Conservation (phyloP, 2,888 invertebrate genomes). For the Harpagoxenus sublaevis region DNA sequence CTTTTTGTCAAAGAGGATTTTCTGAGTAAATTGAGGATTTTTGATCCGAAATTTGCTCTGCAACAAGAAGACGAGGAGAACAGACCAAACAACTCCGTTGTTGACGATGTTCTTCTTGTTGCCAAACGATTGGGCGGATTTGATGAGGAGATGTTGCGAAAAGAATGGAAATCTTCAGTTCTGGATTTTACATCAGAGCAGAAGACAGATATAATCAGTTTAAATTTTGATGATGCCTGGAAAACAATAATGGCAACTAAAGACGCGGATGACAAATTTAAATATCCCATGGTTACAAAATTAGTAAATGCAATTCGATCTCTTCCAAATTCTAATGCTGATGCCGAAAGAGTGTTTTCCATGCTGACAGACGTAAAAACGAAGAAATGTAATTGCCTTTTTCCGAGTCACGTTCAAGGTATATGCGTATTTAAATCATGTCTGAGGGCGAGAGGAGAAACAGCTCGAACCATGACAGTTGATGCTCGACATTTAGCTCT, state of each 20-base stretch:
- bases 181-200: neutral
- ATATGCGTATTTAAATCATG: neutral
- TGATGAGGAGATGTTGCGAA: neutral
- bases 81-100: neutral
- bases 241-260: too few relatives aligned
- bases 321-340: neutral
- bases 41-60: neutral
- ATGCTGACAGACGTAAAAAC: neutral
- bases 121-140: neutral
- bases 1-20: neutral
- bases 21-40: neutral
- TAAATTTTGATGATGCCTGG: too few relatives aligned
- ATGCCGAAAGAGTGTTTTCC: neutral
- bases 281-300: neutral
- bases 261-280: too few relatives aligned
- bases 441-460: slow-evolving; percentile 6
- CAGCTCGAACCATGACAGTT: neutral
- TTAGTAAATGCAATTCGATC: slow-evolving; percentile 1
- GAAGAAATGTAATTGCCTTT: neutral
- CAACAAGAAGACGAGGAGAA: neutral
- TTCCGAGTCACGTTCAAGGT: neutral
- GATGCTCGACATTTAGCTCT: neutral
- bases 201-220: too few relatives aligned
- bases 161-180: neutral
- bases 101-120: neutral